Conservation (phyloP, 2,797 vertebrate species). For the Anguilla megastoma region DNA sequence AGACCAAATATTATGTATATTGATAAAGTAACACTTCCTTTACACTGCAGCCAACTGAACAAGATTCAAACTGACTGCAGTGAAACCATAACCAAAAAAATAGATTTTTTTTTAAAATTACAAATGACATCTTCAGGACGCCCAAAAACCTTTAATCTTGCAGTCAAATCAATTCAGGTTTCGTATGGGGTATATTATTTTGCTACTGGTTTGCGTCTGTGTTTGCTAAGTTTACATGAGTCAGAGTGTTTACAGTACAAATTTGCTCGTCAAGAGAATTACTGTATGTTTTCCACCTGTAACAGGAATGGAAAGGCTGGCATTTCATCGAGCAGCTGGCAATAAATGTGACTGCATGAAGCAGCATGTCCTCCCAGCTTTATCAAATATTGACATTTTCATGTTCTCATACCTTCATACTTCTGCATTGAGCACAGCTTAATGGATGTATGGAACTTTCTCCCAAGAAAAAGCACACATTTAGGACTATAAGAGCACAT, state of each 20-base stretch:
- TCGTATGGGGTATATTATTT: neutral
- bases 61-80: too few relatives aligned
- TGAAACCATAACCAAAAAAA: too few relatives aligned
- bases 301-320: neutral
- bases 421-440: slow-evolving; percentile 45
- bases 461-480: slow-evolving; percentile 33
- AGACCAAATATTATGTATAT: too few relatives aligned
- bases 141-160: too few relatives aligned
- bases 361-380: neutral
- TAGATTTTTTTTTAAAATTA: too few relatives aligned
- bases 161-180: too few relatives aligned
- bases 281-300: neutral
- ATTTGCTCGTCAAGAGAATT: neutral
- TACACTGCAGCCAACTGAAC: too few relatives aligned
- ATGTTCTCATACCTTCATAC: neutral
- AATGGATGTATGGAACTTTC: slow-evolving; percentile 65
- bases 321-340: slow-evolving; percentile 1
- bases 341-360: neutral
- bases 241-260: neutral
- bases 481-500: slow-evolving; percentile 37
- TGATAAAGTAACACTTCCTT: too few relatives aligned
- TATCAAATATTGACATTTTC: neutral
- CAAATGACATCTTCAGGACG: too few relatives aligned
- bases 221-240: neutral
- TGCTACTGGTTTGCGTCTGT: neutral